phyloP scores from a whole-genome alignment of 2,113 vertebrate species.

The Equus quagga region DNA sequence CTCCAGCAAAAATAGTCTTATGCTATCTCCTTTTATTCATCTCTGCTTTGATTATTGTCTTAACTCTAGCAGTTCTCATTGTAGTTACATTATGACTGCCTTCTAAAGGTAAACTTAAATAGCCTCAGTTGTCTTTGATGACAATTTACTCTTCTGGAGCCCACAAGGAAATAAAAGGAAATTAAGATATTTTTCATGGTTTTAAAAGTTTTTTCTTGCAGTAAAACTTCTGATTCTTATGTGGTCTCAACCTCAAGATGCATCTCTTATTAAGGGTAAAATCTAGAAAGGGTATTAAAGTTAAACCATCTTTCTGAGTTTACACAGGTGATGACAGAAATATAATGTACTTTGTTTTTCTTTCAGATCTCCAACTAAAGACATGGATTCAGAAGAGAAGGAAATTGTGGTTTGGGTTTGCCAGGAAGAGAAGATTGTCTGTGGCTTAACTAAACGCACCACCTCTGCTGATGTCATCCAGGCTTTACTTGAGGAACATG shows the following conservation, averaged over 20 bases:
- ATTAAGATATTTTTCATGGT: neutral
- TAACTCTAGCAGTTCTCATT: neutral
- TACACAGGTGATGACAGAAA: conserved; percentile 50
- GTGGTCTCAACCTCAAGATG: neutral
- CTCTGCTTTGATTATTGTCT: neutral
- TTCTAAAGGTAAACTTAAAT: neutral
- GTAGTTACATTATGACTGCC: neutral
- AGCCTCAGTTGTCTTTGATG: neutral
- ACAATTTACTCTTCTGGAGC: neutral
- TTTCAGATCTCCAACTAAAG: conserved; percentile 90
- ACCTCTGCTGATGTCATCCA: conserved; percentile 94
- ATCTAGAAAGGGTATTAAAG: conserved; percentile 32
- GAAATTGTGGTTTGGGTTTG: conserved; percentile 97
- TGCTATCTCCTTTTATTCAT: neutral
- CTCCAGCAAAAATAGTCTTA: neutral
- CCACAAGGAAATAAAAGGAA: neutral
- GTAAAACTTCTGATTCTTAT: neutral
- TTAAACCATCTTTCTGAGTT: conserved; percentile 64
- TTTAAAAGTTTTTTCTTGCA: neutral
- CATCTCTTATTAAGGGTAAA: neutral
- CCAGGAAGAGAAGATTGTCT: conserved; percentile 96
- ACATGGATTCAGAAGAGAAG: conserved; percentile 90
- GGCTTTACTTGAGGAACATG: conserved; percentile 95
- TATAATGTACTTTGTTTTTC: conserved; percentile 60
- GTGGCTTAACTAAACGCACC: conserved; percentile 95